A percentile compares a stretch with the other conserved stretches of the same genome.
phyloP scores from a whole-genome alignment of 2,888 invertebrate species.

The Dryomyza anilis region DNA sequence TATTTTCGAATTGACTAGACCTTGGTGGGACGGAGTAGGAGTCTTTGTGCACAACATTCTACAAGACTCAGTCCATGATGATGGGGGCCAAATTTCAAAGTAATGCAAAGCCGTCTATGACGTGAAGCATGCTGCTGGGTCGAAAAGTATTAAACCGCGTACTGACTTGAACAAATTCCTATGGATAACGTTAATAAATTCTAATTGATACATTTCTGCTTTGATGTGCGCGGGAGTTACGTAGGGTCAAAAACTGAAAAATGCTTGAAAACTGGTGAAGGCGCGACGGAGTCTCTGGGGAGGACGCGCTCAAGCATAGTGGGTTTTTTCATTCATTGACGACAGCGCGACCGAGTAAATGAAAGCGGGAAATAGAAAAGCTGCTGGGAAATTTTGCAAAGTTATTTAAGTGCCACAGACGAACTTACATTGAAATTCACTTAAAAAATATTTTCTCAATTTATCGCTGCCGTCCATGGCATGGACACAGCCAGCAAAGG shows the following conservation, averaged over 20 bases:
- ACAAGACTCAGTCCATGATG: no score
- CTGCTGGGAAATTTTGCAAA: not conserved
- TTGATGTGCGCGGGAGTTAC: conserved; percentile 4
- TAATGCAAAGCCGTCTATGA: not conserved
- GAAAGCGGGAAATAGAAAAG: not conserved
- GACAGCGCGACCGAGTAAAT: not conserved
- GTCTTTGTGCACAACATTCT: not conserved
- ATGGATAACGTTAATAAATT: conserved; percentile 30
- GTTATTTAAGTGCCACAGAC: conserved; percentile 7
- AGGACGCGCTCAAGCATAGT: no score
- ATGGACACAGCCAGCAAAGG: not conserved
- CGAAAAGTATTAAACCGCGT: conserved; percentile 8
- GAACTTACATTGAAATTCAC: conserved; percentile 32
- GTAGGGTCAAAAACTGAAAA: no score
- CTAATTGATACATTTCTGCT: conserved; percentile 31
- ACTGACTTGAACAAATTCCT: conserved; percentile 15
- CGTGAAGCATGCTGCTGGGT: no score
- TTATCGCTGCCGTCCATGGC: not conserved
- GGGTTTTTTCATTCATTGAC: no score
- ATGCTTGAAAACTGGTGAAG: no score
- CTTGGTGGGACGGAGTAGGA: conserved; percentile 12
- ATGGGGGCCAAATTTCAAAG: not conserved
- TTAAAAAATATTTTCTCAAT: conserved; percentile 21
- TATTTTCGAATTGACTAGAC: conserved; percentile 36
- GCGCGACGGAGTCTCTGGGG: no score